phyloP scores from a whole-genome alignment of 2,797 vertebrate species.

The Acipenser transmontanus region DNA sequence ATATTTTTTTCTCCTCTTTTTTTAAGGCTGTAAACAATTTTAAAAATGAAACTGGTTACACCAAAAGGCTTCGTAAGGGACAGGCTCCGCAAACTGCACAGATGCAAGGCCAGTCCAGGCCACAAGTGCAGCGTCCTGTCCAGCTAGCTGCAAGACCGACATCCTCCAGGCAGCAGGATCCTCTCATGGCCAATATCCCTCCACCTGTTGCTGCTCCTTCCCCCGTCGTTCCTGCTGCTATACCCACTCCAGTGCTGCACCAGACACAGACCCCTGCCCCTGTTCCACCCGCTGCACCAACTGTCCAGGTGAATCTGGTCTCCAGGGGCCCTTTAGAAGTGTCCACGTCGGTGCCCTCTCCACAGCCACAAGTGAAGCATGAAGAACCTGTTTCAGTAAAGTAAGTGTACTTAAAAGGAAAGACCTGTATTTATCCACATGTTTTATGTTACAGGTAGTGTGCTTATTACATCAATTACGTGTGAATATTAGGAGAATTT shows the following conservation, averaged over 20 bases:
- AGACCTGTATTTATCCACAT: too few species aligned
- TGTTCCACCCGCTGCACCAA: conserved; percentile 8
- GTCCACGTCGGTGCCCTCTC: conserved; percentile 27
- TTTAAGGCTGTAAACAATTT: conserved; percentile 89
- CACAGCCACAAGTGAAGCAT: conserved; percentile 32
- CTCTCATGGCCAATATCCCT: conserved; percentile 48
- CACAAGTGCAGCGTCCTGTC: conserved; percentile 51
- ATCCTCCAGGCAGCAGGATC: conserved; percentile 75
- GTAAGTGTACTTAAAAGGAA: conserved; percentile 21
- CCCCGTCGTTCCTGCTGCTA: conserved; percentile 41
- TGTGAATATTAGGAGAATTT: too few species aligned
- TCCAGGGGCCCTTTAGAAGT: conserved; percentile 48
- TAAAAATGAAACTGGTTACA: conserved; percentile 79
- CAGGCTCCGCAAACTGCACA: conserved; percentile 41
- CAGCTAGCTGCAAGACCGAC: conserved; percentile 55
- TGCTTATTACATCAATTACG: too few species aligned
- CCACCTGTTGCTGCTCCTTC: conserved; percentile 48
- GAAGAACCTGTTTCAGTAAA: conserved; percentile 27
- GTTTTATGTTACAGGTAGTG: too few species aligned
- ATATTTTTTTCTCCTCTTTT: too few species aligned
- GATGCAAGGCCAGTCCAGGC: conserved; percentile 42
- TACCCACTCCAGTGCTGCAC: conserved; percentile 38
- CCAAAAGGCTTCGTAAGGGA: conserved; percentile 57
- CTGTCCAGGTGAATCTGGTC: conserved; percentile 46
- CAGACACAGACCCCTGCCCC: conserved; percentile 17